Percentiles rank a stretch among this genome's conserved stretches.
Evolutionary conservation across 1,140 invertebrate genomes (phyloP).

Genomic region (Muscidifurax raptorellus): DNA sequence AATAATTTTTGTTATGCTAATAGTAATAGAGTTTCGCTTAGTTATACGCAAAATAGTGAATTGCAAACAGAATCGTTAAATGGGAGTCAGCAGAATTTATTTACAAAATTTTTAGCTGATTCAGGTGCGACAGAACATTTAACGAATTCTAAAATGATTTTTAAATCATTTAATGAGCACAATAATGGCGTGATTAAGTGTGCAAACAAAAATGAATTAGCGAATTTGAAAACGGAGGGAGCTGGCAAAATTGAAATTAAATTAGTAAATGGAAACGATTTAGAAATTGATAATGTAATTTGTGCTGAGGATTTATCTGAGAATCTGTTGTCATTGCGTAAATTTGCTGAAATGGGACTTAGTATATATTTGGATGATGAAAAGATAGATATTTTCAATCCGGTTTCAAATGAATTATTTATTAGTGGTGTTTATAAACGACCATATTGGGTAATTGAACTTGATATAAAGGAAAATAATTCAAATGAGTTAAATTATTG

Average conservation of each 20-base stretch:
- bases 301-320: slow-evolving; percentile 47
- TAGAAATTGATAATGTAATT: slow-evolving; percentile 30
- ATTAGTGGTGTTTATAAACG: slow-evolving; percentile 3
- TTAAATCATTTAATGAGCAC: too few species aligned
- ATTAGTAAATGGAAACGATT: slow-evolving; percentile 19
- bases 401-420: slow-evolving; percentile 7
- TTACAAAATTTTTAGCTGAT: slow-evolving; percentile 21
- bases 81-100: neutral
- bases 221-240: slow-evolving; percentile 37
- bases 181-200: too few species aligned
- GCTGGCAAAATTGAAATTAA: slow-evolving; percentile 19
- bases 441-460: slow-evolving; percentile 13
- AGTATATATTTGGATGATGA: slow-evolving; percentile 14
- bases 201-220: slow-evolving; percentile 25
- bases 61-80: too few species aligned
- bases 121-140: slow-evolving; percentile 39
- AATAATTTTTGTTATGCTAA: neutral
- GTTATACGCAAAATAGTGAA: too few species aligned
- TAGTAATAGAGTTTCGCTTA: neutral
- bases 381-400: slow-evolving; percentile 18
- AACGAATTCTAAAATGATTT: too few species aligned
- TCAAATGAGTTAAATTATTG: slow-evolving; percentile 36
- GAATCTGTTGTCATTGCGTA: slow-evolving; percentile 55
- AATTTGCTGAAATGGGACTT: slow-evolving; percentile 49
- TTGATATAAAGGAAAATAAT: slow-evolving; percentile 47